Conservation (phyloP, 2,113 vertebrate species). For the Alethe castanea region DNA sequence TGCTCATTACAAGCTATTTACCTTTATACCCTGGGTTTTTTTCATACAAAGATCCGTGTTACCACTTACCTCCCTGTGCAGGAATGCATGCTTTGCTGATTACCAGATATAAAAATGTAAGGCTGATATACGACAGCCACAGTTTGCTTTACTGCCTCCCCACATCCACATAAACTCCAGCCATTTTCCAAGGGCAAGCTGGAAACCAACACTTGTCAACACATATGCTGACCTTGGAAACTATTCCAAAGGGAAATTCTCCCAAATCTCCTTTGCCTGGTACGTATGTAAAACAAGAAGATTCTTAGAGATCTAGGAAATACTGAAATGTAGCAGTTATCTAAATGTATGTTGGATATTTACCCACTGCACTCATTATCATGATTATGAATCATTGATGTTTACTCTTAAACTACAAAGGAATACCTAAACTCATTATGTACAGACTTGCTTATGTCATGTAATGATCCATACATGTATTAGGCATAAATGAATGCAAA, state of each 20-base stretch:
- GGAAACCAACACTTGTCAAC: not conserved
- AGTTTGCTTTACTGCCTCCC: conserved; percentile 11
- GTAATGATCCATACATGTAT: not conserved
- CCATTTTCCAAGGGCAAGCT: conserved; percentile 39
- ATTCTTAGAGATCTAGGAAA: not conserved
- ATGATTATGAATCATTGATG: not conserved
- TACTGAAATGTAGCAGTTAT: not conserved
- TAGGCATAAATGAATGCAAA: not conserved
- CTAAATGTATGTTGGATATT: not conserved
- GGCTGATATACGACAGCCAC: not conserved
- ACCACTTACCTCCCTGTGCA: not conserved
- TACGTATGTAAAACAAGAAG: not conserved
- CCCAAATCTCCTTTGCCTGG: not conserved
- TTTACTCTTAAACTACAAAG: not conserved
- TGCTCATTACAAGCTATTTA: not conserved
- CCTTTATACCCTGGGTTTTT: not conserved
- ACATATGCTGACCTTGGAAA: conserved; percentile 30
- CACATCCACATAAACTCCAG: not conserved
- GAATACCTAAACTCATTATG: not conserved
- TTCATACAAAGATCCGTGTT: not conserved
- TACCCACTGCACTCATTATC: not conserved
- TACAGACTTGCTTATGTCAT: not conserved
- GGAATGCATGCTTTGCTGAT: not conserved
- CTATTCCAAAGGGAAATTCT: not conserved
- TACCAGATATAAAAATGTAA: not conserved